These are phyloP conservation scores for Miniopterus natalensis DNA, from an alignment of 2,113 vertebrate genomes.

Conservation along the genomic window DNA sequence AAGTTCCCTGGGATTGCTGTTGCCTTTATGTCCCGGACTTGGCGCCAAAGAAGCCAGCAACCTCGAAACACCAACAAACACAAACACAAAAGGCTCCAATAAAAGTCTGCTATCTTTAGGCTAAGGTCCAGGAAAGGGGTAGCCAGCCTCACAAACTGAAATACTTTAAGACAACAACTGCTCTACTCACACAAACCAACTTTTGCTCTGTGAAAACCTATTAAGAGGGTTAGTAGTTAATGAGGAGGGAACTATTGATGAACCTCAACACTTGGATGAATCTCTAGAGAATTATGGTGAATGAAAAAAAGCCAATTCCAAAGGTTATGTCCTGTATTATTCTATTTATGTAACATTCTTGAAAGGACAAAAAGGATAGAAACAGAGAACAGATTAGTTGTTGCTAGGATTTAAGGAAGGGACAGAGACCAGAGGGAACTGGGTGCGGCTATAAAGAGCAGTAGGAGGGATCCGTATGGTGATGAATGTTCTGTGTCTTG, in stretches of 20 bases:
- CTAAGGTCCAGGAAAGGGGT: neutral
- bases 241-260: neutral
- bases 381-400: neutral
- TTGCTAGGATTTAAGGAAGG: neutral
- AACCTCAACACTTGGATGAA: neutral
- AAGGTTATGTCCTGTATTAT: neutral
- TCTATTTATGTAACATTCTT: constrained; percentile 8
- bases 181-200: neutral
- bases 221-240: neutral
- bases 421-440: neutral
- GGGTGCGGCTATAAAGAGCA: neutral
- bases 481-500: neutral
- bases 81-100: neutral
- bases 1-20: neutral
- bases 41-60: neutral
- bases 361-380: neutral
- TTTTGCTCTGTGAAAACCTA: neutral
- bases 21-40: neutral
- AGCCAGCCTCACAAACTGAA: neutral
- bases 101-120: neutral
- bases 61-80: neutral
- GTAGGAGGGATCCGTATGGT: neutral
- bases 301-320: neutral
- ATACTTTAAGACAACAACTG: neutral
- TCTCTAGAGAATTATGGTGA: neutral